Percentiles rank a stretch among this genome's conserved stretches.
These are phyloP conservation scores for Lepus townsendii DNA, from an alignment of 2,797 vertebrate species.

Conservation along the genomic window DNA sequence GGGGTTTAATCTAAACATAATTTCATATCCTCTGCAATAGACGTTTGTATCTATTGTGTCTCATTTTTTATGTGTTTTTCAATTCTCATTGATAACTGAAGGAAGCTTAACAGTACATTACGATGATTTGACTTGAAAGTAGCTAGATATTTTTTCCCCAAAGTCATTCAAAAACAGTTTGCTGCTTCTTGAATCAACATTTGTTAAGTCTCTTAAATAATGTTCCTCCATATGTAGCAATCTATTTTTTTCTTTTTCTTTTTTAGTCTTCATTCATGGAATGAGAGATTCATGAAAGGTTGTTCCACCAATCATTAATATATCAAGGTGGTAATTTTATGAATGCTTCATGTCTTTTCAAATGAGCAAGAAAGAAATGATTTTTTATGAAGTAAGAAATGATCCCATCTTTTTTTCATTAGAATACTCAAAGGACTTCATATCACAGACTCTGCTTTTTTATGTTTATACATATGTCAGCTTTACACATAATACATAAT, in stretches of 20 bases:
- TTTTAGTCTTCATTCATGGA: constrained; percentile 39
- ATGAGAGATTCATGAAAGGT: constrained; percentile 34
- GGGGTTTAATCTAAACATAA: constrained; percentile 26
- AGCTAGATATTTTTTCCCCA: background rate
- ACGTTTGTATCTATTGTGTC: background rate
- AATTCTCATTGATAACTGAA: constrained; percentile 28
- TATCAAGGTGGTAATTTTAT: constrained; percentile 53
- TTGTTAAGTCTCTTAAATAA: constrained; percentile 65
- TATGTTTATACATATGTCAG: background rate
- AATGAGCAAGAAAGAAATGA: constrained; percentile 55
- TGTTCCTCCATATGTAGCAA: background rate
- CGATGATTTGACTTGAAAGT: constrained; percentile 30
- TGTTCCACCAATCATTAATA: constrained; percentile 49
- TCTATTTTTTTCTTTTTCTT: background rate
- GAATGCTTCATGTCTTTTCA: constrained; percentile 69
- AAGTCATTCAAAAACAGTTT: constrained; percentile 45
- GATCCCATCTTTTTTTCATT: constrained; percentile 7
- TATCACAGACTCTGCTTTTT: background rate
- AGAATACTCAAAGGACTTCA: constrained; percentile 50
- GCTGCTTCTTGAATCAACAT: constrained; percentile 48
- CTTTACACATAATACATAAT: background rate
- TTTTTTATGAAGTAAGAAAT: constrained; percentile 70
- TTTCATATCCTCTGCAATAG: background rate
- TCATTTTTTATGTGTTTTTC: constrained; percentile 62
- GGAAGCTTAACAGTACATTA: background rate